Evolutionary conservation across 2,888 invertebrate genomes (phyloP).

Genomic region (Archips crataeganus): DNA sequence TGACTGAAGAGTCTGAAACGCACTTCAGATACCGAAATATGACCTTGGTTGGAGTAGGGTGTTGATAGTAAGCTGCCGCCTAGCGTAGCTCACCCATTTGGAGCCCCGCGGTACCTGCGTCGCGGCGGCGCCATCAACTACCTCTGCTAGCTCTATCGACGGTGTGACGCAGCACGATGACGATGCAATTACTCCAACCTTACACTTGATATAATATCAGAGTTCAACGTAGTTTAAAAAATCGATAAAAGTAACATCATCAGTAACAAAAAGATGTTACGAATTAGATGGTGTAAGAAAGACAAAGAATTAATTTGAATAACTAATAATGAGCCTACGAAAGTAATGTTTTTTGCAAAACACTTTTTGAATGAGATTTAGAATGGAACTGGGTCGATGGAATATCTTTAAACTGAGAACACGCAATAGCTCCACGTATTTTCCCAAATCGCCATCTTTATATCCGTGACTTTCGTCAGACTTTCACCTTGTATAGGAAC

Average conservation of each 20-base stretch:
- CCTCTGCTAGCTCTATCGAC: constrained; percentile 21
- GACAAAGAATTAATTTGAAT: neutral
- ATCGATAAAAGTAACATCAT: neutral
- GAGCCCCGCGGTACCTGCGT: constrained; percentile 31
- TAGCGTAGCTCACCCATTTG: constrained; percentile 8
- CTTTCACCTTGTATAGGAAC: constrained; percentile 4
- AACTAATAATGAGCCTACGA: neutral
- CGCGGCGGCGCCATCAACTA: constrained; percentile 12
- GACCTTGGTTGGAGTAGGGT: constrained; percentile 1
- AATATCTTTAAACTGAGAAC: neutral
- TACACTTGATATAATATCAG: constrained; percentile 9
- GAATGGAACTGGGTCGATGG: neutral
- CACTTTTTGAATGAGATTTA: neutral
- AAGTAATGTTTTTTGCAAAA: neutral
- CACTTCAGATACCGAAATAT: constrained; percentile 1
- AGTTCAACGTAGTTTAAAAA: constrained; percentile 4
- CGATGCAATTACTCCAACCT: constrained; percentile 9
- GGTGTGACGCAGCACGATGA: constrained; percentile 17
- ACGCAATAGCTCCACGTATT: neutral
- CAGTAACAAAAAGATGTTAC: neutral
- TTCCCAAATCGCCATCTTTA: neutral
- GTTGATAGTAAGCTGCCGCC: neutral
- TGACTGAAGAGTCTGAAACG: neutral
- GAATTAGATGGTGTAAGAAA: neutral
- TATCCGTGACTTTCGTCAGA: neutral